These are phyloP conservation scores for Brachirus orientalis DNA, from an alignment of 2,113 vertebrate species.

Conservation along the genomic window DNA sequence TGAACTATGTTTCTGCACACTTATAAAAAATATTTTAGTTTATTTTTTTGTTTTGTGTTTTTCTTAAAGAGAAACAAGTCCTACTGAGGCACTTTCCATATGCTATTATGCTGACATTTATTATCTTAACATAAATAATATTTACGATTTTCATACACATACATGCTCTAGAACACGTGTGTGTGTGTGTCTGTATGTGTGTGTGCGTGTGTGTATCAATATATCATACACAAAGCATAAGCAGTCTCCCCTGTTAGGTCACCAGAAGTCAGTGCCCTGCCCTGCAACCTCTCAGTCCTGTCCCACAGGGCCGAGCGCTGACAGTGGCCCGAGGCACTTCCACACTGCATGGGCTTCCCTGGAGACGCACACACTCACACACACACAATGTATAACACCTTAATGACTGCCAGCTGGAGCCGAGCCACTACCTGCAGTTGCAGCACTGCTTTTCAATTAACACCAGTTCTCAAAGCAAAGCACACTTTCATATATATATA, in stretches of 20 bases:
- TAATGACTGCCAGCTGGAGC: conserved; percentile 78
- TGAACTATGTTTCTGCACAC: too few relatives aligned
- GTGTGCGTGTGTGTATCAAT: conserved; percentile 16
- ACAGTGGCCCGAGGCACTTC: conserved; percentile 79
- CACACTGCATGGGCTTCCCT: conserved; percentile 60
- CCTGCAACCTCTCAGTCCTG: conserved; percentile 78
- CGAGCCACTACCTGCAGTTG: conserved; percentile 80
- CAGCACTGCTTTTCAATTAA: conserved; percentile 63
- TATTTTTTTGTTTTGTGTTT: too few relatives aligned
- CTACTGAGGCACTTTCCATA: background rate
- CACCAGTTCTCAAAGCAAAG: conserved; percentile 15
- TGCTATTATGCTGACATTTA: background rate
- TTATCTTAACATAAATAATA: background rate
- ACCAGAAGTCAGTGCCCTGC: conserved; percentile 70
- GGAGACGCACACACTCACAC: conserved; percentile 38
- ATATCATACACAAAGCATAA: conserved; percentile 47
- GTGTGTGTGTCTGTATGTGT: background rate
- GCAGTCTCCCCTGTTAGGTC: conserved; percentile 67
- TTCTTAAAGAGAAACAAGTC: background rate
- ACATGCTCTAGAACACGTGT: conserved; percentile 6
- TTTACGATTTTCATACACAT: background rate
- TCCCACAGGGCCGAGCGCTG: conserved; percentile 71
- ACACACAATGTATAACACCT: conserved; percentile 51
- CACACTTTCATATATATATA: conserved; percentile 79
- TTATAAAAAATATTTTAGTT: too few relatives aligned